A percentile compares a stretch with the other conserved stretches of the same genome.
Evolutionary conservation across 2,113 vertebrate species (phyloP).

Genomic region (Gnathonemus echidnorhynchus): DNA sequence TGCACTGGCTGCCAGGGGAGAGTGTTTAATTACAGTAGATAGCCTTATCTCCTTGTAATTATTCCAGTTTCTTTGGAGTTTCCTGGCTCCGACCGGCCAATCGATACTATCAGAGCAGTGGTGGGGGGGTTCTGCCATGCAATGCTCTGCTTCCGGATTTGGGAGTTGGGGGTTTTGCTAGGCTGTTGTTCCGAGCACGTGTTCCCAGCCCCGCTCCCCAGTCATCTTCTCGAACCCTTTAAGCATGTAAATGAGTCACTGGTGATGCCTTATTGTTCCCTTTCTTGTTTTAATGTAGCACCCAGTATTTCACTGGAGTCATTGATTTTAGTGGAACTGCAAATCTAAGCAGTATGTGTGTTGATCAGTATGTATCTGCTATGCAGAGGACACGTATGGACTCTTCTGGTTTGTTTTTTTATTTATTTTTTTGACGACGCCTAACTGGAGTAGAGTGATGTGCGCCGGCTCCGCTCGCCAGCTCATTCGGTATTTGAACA

Average conservation of each 20-base stretch:
- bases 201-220: background rate
- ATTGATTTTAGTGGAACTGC: background rate
- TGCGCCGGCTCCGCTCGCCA: background rate
- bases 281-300: background rate
- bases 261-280: background rate
- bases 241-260: background rate
- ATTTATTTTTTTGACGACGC: background rate
- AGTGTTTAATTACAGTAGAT: conserved; percentile 74
- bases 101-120: conserved; percentile 50
- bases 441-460: conserved; percentile 1
- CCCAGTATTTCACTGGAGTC: background rate
- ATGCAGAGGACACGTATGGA: background rate
- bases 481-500: background rate
- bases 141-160: conserved; percentile 36
- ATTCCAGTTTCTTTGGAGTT: conserved; percentile 50
- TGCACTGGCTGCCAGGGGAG: conserved; percentile 48
- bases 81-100: conserved; percentile 52
- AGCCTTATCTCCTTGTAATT: conserved; percentile 69
- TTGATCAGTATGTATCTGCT: background rate
- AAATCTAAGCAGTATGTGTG: background rate
- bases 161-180: background rate
- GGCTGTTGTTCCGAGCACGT: background rate
- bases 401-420: background rate
- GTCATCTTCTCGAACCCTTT: background rate
- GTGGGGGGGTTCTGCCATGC: conserved; percentile 28